Base-by-base conservation (phyloP, 1,140 invertebrate genomes). In the Phortica variegata region DNA sequence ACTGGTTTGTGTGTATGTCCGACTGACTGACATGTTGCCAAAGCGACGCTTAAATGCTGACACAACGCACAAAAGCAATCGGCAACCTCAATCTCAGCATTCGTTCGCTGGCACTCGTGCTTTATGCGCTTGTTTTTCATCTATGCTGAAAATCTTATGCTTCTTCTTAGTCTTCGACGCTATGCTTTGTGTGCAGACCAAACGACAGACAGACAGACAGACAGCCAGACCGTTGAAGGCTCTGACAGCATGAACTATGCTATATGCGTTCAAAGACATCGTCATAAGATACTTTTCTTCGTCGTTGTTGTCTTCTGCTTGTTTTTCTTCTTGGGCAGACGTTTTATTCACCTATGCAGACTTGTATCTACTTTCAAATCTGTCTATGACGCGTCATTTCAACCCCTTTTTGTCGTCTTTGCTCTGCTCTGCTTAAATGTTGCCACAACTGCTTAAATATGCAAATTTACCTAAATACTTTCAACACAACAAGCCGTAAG, bases 381-480 rank as follows among this genome's bases (percentile, higher is more conserved):
- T 31, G 38, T 23, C 43, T 42, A 19, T n/a, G 13, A 18, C 19
- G 5, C 29, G 13, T n/a, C n/a, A 17, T 48, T 54, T 55, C 56
- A 49, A 62, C 49, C 54, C 56, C 32, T 41, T 49, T 38, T 23
- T 26, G 20, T 33, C 9, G 10, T 10, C 18, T 37, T 43, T 39
- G 23, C 23, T 26, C n/a, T n/a, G n/a, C n/a, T n/a, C n/a, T n/a
- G n/a, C n/a, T n/a, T n/a, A n/a, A n/a, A 26, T 57, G 63, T 68
- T 68, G 63, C 56, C 63, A 33, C 63, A 62, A 68, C 63, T 68
- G 63, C 63, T 68, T 68, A 68, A 54, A 60, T 68, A 68, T 68
- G 63, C 65, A 68, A 68, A 68, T 68, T 51, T 31, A 43, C 53
- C 60, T 68, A 68, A 68, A 68, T 68, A 68, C 60, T 68, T 60